Conservation (phyloP, 2,888 invertebrate genomes). For the Acleris laterana region DNA sequence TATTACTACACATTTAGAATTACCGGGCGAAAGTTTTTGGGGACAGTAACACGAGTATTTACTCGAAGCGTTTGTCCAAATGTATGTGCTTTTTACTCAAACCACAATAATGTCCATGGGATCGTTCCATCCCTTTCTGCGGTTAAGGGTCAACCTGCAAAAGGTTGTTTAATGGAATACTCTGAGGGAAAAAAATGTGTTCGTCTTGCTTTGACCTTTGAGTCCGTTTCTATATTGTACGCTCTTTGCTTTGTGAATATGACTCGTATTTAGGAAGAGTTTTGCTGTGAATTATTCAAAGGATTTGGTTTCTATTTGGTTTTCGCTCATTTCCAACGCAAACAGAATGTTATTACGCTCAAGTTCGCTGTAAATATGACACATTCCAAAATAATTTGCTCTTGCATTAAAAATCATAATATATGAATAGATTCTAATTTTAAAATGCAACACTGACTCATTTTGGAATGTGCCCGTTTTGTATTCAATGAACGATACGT, state of each 20-base stretch:
- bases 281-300: too few relatives aligned
- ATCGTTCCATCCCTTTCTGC: conserved; percentile 57
- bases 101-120: conserved; percentile 58
- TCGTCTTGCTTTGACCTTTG: conserved; percentile 13
- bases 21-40: conserved; percentile 29
- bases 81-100: conserved; percentile 49
- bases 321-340: too few relatives aligned
- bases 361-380: too few relatives aligned
- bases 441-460: too few relatives aligned
- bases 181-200: conserved; percentile 40
- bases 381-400: too few relatives aligned
- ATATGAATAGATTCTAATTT: too few relatives aligned
- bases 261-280: too few relatives aligned
- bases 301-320: too few relatives aligned
- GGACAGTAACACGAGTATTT: conserved; percentile 33
- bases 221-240: background rate
- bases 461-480: too few relatives aligned
- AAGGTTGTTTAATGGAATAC: conserved; percentile 52
- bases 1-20: conserved; percentile 25
- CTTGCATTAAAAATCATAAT: too few relatives aligned
- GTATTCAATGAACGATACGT: too few relatives aligned
- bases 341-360: too few relatives aligned
- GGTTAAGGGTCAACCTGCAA: conserved; percentile 51
- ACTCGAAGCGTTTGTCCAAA: conserved; percentile 38
- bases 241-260: background rate